Conservation (phyloP, 2,797 vertebrate species). For the Pantherophis alleghaniensis region DNA sequence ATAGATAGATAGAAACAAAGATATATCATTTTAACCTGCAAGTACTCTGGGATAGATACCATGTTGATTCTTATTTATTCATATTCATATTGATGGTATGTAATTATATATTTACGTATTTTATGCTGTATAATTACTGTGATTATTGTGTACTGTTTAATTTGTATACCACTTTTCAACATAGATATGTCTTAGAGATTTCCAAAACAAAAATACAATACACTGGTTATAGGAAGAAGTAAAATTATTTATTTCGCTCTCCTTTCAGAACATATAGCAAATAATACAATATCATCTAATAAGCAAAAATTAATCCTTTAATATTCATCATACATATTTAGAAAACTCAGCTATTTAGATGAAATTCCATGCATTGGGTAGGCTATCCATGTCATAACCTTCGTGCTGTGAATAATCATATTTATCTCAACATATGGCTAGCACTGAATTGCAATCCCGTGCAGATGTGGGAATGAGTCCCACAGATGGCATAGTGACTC, state of each 20-base stretch:
- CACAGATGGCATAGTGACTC: not conserved
- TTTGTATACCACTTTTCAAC: not conserved
- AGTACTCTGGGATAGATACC: not conserved
- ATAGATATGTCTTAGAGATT: not conserved
- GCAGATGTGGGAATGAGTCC: not conserved
- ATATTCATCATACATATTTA: not conserved
- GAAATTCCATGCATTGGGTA: not conserved
- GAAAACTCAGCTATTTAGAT: not conserved
- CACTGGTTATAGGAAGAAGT: too few species aligned
- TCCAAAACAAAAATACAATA: not conserved
- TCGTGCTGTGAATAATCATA: not conserved
- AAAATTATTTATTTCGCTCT: not conserved
- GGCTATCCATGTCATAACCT: not conserved
- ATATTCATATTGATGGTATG: not conserved
- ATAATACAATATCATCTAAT: not conserved
- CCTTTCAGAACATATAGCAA: not conserved
- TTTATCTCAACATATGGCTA: not conserved
- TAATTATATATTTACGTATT: not conserved
- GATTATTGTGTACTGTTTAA: not conserved
- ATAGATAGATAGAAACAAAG: too few species aligned
- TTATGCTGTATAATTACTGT: not conserved
- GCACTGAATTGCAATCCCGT: not conserved
- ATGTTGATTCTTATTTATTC: not conserved
- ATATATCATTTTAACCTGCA: not conserved
- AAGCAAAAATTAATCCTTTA: not conserved